These are phyloP conservation scores for Urocitellus parryii DNA, from an alignment of 2,113 vertebrate genomes.

Conservation along the genomic window DNA sequence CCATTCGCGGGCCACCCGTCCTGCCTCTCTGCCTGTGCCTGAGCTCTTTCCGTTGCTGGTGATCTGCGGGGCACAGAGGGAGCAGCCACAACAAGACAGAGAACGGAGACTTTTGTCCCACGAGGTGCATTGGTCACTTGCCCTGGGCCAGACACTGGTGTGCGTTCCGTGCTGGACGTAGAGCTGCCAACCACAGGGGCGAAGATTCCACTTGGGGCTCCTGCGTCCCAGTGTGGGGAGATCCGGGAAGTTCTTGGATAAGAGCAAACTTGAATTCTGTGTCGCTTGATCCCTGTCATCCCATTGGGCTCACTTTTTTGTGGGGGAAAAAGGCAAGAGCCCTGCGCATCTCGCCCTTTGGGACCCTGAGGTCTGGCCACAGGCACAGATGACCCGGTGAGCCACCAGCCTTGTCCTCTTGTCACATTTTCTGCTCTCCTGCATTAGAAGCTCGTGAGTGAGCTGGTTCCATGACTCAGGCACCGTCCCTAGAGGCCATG, in stretches of 20 bases:
- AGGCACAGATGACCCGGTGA: not conserved
- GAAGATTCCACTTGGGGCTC: not conserved
- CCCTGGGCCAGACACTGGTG: not conserved
- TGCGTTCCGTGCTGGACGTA: not conserved
- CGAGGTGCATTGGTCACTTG: not conserved
- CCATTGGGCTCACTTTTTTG: not conserved
- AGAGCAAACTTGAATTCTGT: not conserved
- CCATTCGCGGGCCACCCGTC: rapidly evolving
- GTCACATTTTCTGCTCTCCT: not conserved
- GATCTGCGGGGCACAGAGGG: not conserved
- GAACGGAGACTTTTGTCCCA: not conserved
- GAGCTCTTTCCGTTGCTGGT: not conserved
- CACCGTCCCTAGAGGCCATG: not conserved
- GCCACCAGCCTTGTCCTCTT: not conserved
- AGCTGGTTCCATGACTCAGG: not conserved
- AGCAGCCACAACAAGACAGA: not conserved
- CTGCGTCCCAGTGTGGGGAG: not conserved
- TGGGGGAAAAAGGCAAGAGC: no score
- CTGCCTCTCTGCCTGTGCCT: not conserved
- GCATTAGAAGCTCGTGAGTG: not conserved
- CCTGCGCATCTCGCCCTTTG: not conserved
- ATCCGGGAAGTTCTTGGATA: not conserved
- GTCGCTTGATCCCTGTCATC: not conserved
- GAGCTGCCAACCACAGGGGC: not conserved
- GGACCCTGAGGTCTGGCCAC: not conserved